Evolutionary conservation across 35 echinoderm and acorn worm species (phyloP).

Genomic region (Antedon bifida): DNA sequence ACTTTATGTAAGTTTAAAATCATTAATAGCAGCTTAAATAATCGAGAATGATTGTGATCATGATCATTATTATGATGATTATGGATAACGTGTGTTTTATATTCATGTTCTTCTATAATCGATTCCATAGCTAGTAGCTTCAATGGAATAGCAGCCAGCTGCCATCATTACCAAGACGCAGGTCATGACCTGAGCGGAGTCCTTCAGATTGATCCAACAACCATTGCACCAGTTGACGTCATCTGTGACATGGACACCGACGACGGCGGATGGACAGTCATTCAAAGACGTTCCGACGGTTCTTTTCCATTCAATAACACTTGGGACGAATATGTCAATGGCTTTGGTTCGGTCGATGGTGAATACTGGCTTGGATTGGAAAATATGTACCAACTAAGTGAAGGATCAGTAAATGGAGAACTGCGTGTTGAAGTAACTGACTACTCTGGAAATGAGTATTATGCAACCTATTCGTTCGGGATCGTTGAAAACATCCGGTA

Average conservation of each 20-base stretch:
- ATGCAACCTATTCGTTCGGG: conserved; percentile 36
- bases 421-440: conserved; percentile 44
- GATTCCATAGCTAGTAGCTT: neutral
- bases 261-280: conserved; percentile 57
- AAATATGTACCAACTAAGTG: conserved; percentile 35
- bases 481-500: neutral
- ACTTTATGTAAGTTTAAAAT: neutral
- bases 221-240: conserved; percentile 32
- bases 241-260: conserved; percentile 74
- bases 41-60: no score
- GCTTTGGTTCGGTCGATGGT: conserved; percentile 48
- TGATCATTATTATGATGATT: no score
- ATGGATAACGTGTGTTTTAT: no score
- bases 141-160: conserved; percentile 29
- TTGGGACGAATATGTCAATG: conserved; percentile 67
- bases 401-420: conserved; percentile 5
- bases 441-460: conserved; percentile 18
- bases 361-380: conserved; percentile 71
- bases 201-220: conserved; percentile 39
- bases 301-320: conserved; percentile 38
- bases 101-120: no score
- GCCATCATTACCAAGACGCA: conserved; percentile 28
- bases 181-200: conserved; percentile 56
- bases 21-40: no score
- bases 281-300: conserved; percentile 11